Percentiles rank a stretch among this genome's conserved stretches.
phyloP scores from a whole-genome alignment of 1,140 invertebrate genomes.

The Drosophila erecta region DNA sequence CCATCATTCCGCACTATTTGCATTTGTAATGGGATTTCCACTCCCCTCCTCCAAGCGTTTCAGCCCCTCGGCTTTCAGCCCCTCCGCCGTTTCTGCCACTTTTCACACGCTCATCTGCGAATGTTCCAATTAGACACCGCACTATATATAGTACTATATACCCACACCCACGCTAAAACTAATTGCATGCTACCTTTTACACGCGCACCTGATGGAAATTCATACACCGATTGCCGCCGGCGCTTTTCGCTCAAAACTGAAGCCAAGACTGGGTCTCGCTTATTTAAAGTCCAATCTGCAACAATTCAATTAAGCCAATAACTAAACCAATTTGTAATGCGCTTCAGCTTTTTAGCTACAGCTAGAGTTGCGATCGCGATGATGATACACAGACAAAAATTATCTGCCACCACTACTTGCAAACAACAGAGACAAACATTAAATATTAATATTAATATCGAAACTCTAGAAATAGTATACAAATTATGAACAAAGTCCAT shows the following conservation, averaged over 20 bases:
- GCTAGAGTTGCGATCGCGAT: slow-evolving; percentile 41
- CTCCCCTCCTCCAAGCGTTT: slow-evolving; percentile 9
- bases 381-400: slow-evolving; percentile 11
- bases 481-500: background rate
- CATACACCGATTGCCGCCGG: slow-evolving; percentile 28
- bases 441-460: too few species aligned
- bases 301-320: slow-evolving; percentile 81
- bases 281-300: slow-evolving; percentile 78
- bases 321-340: slow-evolving; percentile 79
- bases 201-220: slow-evolving; percentile 50
- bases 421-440: too few species aligned
- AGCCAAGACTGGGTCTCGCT: slow-evolving; percentile 29
- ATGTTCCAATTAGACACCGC: slow-evolving; percentile 64
- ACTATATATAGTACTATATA: slow-evolving; percentile 9
- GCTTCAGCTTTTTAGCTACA: slow-evolving; percentile 70
- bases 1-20: slow-evolving; percentile 61
- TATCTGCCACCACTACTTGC: too few species aligned
- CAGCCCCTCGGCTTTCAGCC: background rate
- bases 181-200: slow-evolving; percentile 55
- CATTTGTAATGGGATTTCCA: slow-evolving; percentile 68
- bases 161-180: slow-evolving; percentile 42
- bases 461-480: background rate
- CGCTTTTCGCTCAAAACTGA: slow-evolving; percentile 24
- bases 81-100: slow-evolving; percentile 19
- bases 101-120: slow-evolving; percentile 39